Percentiles rank a stretch among this genome's conserved stretches.
Conservation (phyloP, 2,797 vertebrate species). For the Pachyuromys duprasi region DNA sequence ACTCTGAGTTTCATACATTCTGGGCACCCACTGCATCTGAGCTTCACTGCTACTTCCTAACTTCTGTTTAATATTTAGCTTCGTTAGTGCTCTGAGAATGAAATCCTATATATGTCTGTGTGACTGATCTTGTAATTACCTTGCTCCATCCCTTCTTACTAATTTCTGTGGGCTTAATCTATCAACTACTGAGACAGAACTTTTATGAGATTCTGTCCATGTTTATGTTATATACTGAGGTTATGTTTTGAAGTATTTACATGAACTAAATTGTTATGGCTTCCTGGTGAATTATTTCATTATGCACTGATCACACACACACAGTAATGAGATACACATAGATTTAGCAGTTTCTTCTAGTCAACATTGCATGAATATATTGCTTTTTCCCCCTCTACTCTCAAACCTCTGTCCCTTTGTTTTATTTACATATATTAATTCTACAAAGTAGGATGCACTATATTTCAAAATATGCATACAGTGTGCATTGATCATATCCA, state of each 20-base stretch:
- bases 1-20: neutral
- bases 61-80: neutral
- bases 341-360: neutral
- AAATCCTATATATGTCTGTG: neutral
- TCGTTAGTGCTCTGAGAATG: neutral
- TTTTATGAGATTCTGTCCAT: constrained; percentile 36
- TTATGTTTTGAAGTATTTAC: constrained; percentile 15
- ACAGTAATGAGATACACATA: neutral
- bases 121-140: constrained; percentile 12
- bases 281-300: neutral
- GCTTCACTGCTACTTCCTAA: neutral
- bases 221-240: neutral
- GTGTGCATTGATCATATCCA: neutral
- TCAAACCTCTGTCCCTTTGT: neutral
- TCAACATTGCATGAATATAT: neutral
- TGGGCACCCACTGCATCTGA: neutral
- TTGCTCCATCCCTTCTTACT: neutral
- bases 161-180: constrained; percentile 31
- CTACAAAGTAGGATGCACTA: neutral
- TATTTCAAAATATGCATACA: neutral
- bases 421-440: neutral
- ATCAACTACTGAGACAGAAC: neutral
- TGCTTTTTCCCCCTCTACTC: neutral
- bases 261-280: neutral
- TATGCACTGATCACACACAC: neutral